Base-by-base conservation (phyloP, 1,140 invertebrate species). In the Pseudoatta argentina region DNA sequence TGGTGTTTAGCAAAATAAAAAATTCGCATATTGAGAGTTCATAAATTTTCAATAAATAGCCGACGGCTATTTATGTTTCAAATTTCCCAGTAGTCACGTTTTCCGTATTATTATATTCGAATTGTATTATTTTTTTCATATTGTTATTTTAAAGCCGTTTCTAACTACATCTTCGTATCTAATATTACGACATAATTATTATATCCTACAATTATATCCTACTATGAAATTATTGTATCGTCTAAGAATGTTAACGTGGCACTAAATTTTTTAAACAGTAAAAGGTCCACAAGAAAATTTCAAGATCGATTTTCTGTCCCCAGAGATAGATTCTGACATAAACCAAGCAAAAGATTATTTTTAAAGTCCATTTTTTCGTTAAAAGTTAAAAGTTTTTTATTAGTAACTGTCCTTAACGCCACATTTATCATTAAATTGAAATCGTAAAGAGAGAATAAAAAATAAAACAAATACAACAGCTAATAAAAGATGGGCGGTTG, bases 11-110 rank as follows among this genome's bases (percentile, higher is more conserved):
- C 21, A 34, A 69, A 55, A 79, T 69, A 69, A 69, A 79, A 24
- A 69, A 2, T 55, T 67, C 6, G 77, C 48, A 69, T 69, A 79
- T 79, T 69, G 30, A 79, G 34, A 55, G 77, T 27, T 79, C 27
- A 79, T 69, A 79, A 69, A 79, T 69, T 69, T 55, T 24, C 51
- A 69, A 57, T 16, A 27, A 53, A 69, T 24, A 34, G 14, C n/a
- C 30, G 10, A 53, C 44, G 61, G 10, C 3, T 16, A 21, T 79
- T 79, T 34, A 34, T 7, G 51, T 55, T 24, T 55, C 14, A 1
- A 24, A 14, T 55, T 27, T 18, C 10, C 4, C 21, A 39, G 34
- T 55, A 79, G 21, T 10, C 3, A n/a, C 44, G 39, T n/a, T 75
- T 59, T 7, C 24, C 34, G 8, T 16, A 66, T 16, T 21, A 5